phyloP scores from a whole-genome alignment of 2,797 vertebrate genomes.

The Pogoniulus pusillus region DNA sequence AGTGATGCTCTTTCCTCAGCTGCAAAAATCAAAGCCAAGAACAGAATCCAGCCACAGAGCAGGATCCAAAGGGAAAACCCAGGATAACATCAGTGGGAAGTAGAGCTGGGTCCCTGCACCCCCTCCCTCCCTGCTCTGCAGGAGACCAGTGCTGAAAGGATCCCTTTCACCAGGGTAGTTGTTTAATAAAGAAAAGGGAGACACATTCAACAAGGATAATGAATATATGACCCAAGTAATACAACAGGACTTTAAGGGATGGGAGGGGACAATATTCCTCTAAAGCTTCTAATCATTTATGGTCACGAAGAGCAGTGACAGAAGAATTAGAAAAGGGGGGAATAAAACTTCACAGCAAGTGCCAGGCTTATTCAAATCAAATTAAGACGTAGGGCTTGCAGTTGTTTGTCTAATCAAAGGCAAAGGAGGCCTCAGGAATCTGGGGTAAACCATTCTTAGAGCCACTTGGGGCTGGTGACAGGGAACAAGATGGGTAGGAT shows the following conservation, averaged over 20 bases:
- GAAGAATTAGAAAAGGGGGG: neutral
- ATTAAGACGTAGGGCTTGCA: constrained; percentile 32
- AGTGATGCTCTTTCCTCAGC: neutral
- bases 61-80: neutral
- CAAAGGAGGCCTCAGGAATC: constrained; percentile 20
- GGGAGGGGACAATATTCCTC: neutral
- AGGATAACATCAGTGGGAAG: neutral
- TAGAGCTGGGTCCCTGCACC: neutral
- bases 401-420: constrained; percentile 49
- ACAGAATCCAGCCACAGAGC: neutral
- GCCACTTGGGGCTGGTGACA: neutral
- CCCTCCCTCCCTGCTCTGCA: neutral
- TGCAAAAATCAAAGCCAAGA: neutral
- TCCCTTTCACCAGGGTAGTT: neutral
- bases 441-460: constrained; percentile 29
- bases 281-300: constrained; percentile 11
- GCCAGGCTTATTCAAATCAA: constrained; percentile 52
- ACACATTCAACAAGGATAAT: neutral
- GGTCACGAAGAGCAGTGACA: neutral
- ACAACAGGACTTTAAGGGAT: neutral
- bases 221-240: neutral
- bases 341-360: constrained; percentile 10
- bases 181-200: neutral
- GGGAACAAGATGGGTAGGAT: neutral
- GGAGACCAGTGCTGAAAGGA: neutral